These are phyloP conservation scores for Holacanthus passer DNA, from an alignment of 2,113 vertebrate genomes.

Conservation along the genomic window DNA sequence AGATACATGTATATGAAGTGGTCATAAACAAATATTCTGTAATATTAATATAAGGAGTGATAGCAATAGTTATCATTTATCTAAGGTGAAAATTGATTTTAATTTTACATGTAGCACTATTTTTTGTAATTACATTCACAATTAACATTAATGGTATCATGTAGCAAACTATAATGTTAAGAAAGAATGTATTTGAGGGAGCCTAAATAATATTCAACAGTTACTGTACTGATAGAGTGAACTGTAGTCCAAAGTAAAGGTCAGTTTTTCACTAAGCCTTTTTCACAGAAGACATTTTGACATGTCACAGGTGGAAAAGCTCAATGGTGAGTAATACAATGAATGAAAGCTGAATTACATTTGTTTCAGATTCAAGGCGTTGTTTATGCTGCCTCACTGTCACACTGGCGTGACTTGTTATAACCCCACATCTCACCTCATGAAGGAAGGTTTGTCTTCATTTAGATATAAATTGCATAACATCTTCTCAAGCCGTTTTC, in stretches of 20 bases:
- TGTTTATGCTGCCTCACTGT: not conserved
- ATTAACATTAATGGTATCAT: too few species aligned
- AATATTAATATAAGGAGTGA: not conserved
- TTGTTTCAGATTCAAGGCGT: not conserved
- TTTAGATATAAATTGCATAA: not conserved
- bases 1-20: too few species aligned
- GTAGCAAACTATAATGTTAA: not conserved
- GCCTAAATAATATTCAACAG: not conserved
- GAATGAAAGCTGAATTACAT: not conserved
- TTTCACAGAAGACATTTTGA: not conserved
- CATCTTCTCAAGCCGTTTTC: not conserved
- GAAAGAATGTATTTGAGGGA: too few species aligned
- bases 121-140: not conserved
- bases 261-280: not conserved
- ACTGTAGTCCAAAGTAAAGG: not conserved
- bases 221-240: not conserved
- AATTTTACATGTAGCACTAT: not conserved
- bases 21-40: too few species aligned
- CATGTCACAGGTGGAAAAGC: not conserved
- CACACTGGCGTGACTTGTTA: not conserved
- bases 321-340: not conserved
- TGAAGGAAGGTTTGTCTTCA: not conserved
- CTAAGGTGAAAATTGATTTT: not conserved
- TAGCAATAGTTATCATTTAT: too few species aligned
- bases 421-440: not conserved